A percentile compares a stretch with the other conserved stretches of the same genome.
Conservation (phyloP, 2,888 invertebrate genomes). For the Cyrtodaria siliqua region DNA sequence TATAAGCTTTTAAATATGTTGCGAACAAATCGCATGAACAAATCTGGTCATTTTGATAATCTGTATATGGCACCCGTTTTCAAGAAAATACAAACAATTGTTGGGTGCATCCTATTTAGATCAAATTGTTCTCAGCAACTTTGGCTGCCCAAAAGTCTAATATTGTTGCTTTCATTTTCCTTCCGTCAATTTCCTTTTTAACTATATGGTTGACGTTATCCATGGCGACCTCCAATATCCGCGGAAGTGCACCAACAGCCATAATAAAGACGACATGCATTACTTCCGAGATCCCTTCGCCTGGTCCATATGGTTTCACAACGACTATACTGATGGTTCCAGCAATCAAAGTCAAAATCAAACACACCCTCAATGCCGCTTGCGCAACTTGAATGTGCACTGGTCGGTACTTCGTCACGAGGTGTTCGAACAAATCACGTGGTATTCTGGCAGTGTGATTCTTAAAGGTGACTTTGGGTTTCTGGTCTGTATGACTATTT, state of each 20-base stretch:
- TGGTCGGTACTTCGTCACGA: conserved; percentile 22
- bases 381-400: conserved; percentile 33
- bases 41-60: too few species aligned
- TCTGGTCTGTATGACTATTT: not conserved
- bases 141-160: not conserved
- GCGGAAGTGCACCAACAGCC: conserved; percentile 20
- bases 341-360: conserved; percentile 17
- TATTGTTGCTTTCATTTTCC: not conserved
- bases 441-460: conserved; percentile 31
- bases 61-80: too few species aligned
- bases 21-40: too few species aligned
- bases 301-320: conserved; percentile 2
- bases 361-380: conserved; percentile 14
- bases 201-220: not conserved
- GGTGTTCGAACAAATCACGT: conserved; percentile 22
- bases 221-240: not conserved
- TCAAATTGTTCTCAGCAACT: too few species aligned
- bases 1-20: too few species aligned
- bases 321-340: conserved; percentile 11
- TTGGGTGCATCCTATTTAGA: too few species aligned
- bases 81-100: too few species aligned
- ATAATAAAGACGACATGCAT: conserved; percentile 56
- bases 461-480: not conserved
- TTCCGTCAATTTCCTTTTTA: not conserved
- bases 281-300: conserved; percentile 33